Percentiles rank a stretch among this genome's conserved stretches.
These are phyloP conservation scores for Cepaea nemoralis DNA, from an alignment of 1,140 invertebrate genomes.

Conservation along the genomic window DNA sequence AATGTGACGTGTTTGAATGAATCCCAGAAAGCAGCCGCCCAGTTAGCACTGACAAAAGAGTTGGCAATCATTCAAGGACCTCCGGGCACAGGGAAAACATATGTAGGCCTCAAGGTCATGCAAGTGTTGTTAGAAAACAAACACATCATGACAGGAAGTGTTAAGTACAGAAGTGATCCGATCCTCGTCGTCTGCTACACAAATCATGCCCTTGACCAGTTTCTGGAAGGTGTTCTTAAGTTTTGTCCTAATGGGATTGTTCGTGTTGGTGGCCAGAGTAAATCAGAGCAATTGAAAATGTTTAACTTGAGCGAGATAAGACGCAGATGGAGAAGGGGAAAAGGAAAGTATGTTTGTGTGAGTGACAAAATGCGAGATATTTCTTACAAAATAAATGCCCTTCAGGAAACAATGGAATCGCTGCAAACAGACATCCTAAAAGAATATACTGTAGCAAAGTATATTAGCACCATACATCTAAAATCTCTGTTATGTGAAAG, in stretches of 20 bases:
- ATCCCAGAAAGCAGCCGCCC: constrained; percentile 67
- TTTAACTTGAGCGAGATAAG: constrained; percentile 47
- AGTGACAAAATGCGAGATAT: not conserved
- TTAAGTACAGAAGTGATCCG: constrained; percentile 67
- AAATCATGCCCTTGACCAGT: too few species aligned
- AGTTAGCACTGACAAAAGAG: too few species aligned
- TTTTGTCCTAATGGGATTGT: too few species aligned
- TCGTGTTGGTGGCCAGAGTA: constrained; percentile 53
- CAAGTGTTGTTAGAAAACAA: constrained; percentile 67
- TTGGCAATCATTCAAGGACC: too few species aligned
- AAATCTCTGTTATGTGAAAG: too few species aligned
- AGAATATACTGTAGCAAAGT: not conserved
- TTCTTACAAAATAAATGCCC: not conserved
- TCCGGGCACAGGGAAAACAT: too few species aligned
- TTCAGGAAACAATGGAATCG: constrained; percentile 11
- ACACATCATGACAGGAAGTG: constrained; percentile 43
- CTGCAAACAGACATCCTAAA: not conserved
- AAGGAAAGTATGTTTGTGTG: not conserved
- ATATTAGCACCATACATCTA: not conserved
- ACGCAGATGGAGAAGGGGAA: constrained; percentile 32
- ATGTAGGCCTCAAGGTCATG: constrained; percentile 69
- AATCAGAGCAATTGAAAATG: constrained; percentile 80
- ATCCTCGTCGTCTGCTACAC: constrained; percentile 87
- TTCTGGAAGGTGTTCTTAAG: too few species aligned
- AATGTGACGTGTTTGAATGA: constrained; percentile 27